These are phyloP conservation scores for Thaumatotibia leucotreta DNA, from an alignment of 1,140 invertebrate species.

Conservation along the genomic window DNA sequence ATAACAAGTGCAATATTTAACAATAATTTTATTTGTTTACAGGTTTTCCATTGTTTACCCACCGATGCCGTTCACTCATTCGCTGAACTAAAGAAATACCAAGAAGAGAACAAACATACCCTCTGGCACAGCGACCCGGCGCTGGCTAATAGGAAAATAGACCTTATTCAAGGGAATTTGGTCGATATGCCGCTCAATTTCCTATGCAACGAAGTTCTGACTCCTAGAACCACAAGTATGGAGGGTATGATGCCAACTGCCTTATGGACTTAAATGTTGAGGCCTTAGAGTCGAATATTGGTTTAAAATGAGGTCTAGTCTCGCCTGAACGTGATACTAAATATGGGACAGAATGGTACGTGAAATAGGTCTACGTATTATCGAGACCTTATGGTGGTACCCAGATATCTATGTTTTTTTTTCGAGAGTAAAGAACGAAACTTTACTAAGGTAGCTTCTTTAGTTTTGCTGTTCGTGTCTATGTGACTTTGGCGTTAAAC, in stretches of 20 bases:
- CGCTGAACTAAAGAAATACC: slow-evolving; percentile 83
- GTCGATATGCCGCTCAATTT: slow-evolving; percentile 93
- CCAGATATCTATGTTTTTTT: too few species aligned
- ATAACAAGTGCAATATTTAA: too few species aligned
- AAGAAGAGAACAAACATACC: slow-evolving; percentile 77
- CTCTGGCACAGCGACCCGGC: slow-evolving; percentile 83
- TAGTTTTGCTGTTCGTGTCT: too few species aligned
- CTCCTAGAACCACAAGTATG: slow-evolving; percentile 86
- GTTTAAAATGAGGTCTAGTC: too few species aligned
- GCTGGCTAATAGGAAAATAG: slow-evolving; percentile 82
- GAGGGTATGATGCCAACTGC: slow-evolving; percentile 90
- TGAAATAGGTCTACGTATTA: too few species aligned
- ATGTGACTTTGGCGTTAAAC: too few species aligned
- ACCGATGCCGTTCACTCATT: slow-evolving; percentile 87
- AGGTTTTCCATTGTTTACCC: slow-evolving; percentile 89
- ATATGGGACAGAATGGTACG: too few species aligned
- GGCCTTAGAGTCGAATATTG: neutral
- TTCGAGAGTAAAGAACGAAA: too few species aligned
- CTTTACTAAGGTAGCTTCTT: too few species aligned
- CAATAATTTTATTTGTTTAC: slow-evolving; percentile 15
- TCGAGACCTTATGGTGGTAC: too few species aligned
- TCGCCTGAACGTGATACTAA: too few species aligned
- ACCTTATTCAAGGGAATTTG: slow-evolving; percentile 88
- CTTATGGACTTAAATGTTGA: slow-evolving; percentile 82
- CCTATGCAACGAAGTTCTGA: slow-evolving; percentile 88